phyloP scores from a whole-genome alignment of 2,888 invertebrate species.

The Lepidocyrtoides sp. region DNA sequence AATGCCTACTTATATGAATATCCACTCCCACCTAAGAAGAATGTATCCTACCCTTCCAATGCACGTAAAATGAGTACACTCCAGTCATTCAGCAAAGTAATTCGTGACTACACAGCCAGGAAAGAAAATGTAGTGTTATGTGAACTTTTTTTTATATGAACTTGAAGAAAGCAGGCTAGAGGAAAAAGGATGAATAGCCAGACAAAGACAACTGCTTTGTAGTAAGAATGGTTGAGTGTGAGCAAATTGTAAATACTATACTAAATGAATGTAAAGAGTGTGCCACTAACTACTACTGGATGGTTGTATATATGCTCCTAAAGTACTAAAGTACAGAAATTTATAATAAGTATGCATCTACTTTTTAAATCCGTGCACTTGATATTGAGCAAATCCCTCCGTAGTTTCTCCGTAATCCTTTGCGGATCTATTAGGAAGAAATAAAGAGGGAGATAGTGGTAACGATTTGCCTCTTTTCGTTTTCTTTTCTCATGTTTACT shows the following conservation, averaged over 20 bases:
- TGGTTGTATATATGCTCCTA: neutral
- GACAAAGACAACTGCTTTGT: neutral
- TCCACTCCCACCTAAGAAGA: neutral
- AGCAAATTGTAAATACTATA: slow-evolving; percentile 36
- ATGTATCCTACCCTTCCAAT: neutral
- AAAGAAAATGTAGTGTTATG: slow-evolving; percentile 9
- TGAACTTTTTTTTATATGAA: slow-evolving; percentile 1
- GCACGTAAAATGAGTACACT: slow-evolving; percentile 7
- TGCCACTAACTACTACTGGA: neutral
- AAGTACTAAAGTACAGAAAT: no score
- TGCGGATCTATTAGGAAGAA: slow-evolving; percentile 60
- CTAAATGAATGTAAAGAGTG: neutral
- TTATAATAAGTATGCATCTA: neutral
- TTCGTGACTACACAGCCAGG: slow-evolving; percentile 31
- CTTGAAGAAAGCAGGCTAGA: neutral
- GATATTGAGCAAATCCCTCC: slow-evolving; percentile 48
- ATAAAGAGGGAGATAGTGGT: slow-evolving; percentile 52
- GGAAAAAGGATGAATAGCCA: neutral
- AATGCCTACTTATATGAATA: neutral
- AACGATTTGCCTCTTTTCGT: slow-evolving; percentile 24
- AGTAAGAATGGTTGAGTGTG: neutral
- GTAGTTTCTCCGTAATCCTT: slow-evolving; percentile 45
- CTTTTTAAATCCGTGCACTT: slow-evolving; percentile 38
- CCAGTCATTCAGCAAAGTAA: slow-evolving; percentile 28
- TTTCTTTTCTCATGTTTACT: neutral